phyloP scores from a whole-genome alignment of 2,113 vertebrate genomes.

The Isichthys henryi region DNA sequence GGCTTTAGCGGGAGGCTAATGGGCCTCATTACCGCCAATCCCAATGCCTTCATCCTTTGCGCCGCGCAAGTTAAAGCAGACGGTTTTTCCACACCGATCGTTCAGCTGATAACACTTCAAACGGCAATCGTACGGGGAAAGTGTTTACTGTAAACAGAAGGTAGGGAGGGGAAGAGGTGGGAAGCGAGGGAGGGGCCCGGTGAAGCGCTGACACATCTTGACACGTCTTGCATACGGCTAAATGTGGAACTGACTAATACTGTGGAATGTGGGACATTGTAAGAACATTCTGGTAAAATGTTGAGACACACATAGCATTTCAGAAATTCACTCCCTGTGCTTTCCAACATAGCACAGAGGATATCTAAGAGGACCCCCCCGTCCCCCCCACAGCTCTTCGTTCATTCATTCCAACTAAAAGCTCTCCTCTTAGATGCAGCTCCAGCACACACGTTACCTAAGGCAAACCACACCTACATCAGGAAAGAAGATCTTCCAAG shows the following conservation, averaged over 20 bases:
- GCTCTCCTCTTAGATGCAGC: background rate
- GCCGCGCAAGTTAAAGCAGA: background rate
- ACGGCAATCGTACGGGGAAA: background rate
- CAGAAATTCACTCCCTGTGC: background rate
- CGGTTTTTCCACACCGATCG: background rate
- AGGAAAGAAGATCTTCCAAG: background rate
- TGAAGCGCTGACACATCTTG: background rate
- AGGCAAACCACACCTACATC: background rate
- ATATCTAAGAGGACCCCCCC: background rate
- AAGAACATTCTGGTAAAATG: background rate
- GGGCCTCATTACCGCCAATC: slow-evolving; percentile 9
- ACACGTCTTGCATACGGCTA: background rate
- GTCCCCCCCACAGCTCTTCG: background rate
- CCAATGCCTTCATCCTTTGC: background rate
- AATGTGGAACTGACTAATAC: background rate
- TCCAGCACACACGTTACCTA: background rate
- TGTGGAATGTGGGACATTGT: background rate
- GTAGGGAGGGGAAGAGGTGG: background rate
- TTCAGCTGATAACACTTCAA: background rate
- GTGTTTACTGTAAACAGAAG: slow-evolving; percentile 9
- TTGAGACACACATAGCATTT: background rate
- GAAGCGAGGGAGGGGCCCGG: background rate
- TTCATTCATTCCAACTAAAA: background rate
- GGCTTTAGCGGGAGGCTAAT: background rate
- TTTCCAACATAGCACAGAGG: background rate